Evolutionary conservation across 2,888 invertebrate genomes (phyloP), one percentile per base, ranked within the genome.

Genomic region (Oscheius sp.): DNA sequence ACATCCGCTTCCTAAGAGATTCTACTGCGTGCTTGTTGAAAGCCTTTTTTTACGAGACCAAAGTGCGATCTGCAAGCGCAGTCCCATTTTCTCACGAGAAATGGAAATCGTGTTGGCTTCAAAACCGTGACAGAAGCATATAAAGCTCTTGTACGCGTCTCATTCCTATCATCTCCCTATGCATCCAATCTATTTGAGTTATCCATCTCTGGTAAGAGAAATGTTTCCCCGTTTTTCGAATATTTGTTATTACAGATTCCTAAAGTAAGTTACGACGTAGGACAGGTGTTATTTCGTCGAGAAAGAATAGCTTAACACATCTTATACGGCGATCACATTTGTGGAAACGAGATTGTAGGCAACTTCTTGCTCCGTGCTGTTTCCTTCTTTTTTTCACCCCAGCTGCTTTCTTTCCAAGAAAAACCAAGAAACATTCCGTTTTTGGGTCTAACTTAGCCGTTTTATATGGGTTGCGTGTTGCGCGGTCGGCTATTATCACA

Each of bases 401-500:
- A 55, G 55, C 18, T 55, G 55, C 23, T 18, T 55, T 3, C 49
- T 18, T 49, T 13, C 49, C 13, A n/a, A n/a, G n/a, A n/a, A n/a
- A n/a, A n/a, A 35, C 35, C 35, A 35, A 35, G 35, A 35, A 35
- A 35, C 9, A 9, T 9, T 35, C 35, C 35, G 5, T 49, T 49
- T 49, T 13, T 18, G 13, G 49, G 5, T 13, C n/a, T 49, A 49
- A 49, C 49, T 49, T 49, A 49, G 49, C 13, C 49, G 13, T 13
- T 61, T 61, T 43, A 43, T 43, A 23, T 61, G 16, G 7, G 55
- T 43, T 61, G 61, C 61, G 45, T 61, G 61, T 21, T 43, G 29
- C 66, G 49, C 52, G 49, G 49, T 29, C 41, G 55, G 29, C 66
- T 29, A 52, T 52, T 66, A 66, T 66, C 66, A 66, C 52, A 52